Percentiles rank a stretch among this genome's conserved stretches.
Evolutionary conservation across 1,140 invertebrate genomes (phyloP).

Genomic region (Orussus abietinus): DNA sequence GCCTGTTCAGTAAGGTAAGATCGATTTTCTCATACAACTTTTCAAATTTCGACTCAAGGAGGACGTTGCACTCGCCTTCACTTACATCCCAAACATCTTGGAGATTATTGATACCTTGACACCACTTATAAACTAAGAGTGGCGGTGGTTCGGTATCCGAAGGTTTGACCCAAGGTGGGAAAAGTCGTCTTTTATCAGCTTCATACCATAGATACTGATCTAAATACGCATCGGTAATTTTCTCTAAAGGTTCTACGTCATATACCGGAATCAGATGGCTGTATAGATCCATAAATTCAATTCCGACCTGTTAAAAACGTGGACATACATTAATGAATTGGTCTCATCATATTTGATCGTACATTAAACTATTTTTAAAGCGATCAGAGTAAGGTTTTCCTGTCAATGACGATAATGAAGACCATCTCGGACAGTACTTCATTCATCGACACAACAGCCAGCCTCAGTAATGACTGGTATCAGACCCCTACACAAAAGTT

Average conservation of each 20-base stretch:
- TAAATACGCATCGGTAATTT: conserved; percentile 99
- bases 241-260: conserved; percentile 98
- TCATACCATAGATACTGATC: conserved; percentile 99
- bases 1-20: conserved; percentile 92
- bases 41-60: conserved; percentile 96
- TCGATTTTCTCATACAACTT: conserved; percentile 99
- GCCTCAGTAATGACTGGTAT: conserved; percentile 6
- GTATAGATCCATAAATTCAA: conserved; percentile 99
- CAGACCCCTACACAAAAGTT: conserved; percentile 11
- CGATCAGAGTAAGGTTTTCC: conserved; percentile 1
- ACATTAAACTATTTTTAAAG: too few species aligned
- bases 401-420: not conserved
- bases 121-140: conserved; percentile 98
- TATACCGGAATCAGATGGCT: conserved; percentile 98
- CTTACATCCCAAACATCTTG: conserved; percentile 98
- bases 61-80: conserved; percentile 97
- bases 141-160: conserved; percentile 98
- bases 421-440: conserved; percentile 8
- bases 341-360: too few species aligned
- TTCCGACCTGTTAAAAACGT: conserved; percentile 74
- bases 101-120: conserved; percentile 97
- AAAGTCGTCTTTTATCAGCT: conserved; percentile 93
- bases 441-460: not conserved
- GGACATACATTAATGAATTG: too few species aligned
- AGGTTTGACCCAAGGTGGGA: conserved; percentile 99